Evolutionary conservation across 35 echinoderm and acorn worm genomes (phyloP), one percentile per base, ranked within the genome.

Genomic region (Stichopus chloronotus): DNA sequence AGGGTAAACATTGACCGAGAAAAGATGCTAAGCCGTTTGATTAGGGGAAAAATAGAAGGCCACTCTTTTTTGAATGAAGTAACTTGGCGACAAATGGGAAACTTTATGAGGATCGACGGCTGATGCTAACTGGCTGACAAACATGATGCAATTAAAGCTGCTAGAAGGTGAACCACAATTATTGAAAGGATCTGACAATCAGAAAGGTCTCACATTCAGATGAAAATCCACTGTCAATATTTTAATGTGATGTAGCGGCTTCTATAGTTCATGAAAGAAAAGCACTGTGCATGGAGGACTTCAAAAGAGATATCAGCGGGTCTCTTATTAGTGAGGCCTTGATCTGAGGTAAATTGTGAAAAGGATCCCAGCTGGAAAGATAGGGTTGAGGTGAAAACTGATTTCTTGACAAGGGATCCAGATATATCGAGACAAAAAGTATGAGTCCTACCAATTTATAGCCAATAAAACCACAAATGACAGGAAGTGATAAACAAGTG

Each of bases 291-390:
- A 85, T 85, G 30, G 30, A 43, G 30, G 30, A 43, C 30, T 23
- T 58, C 82, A 85, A 85, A 85, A 85, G 82, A 58, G 58, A 56
- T 58, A 85, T 56, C 82, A 85, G 82, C 55, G 24, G 82, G 82
- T 56, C 20, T 85, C 82, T 58, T 85, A 85, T 85, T 85, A 85
- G 82, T 20, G 10, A 85, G 82, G 82, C 82, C 82, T 85, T 85
- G 82, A 59, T 57, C 82, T 85, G 54, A 85, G 79, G 79, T 6
- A 54, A 55, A 52, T 82, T 61, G 59, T 21, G 69, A 74, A 74
- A 74, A 74, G 69, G 69, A 74, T 5, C 69, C 17, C 69, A 14
- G 69, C 69, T 74, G 69, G 69, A 74, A 74, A 7, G 19, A 74
- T 61, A 14, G 59, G 59, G 59, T 61, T 61, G 14, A 61, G 59